A percentile compares a stretch with the other conserved stretches of the same genome.
Evolutionary conservation across 2,888 invertebrate genomes (phyloP).

Genomic region (Aporophyla lueneburgensis): DNA sequence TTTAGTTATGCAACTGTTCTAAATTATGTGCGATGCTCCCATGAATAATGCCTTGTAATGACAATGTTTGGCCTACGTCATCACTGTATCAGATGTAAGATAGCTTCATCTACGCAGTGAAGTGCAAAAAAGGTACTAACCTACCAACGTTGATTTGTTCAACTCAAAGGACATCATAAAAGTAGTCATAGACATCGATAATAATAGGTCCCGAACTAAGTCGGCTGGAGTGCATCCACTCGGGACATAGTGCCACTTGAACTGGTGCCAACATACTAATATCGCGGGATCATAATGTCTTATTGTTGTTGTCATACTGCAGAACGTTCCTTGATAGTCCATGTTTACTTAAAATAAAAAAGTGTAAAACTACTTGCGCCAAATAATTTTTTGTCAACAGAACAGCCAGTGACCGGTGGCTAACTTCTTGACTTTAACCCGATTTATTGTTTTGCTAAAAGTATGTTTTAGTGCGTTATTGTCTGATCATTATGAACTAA

Average conservation of each 20-base stretch:
- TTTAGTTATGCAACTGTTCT: background rate
- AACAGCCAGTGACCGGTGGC: background rate
- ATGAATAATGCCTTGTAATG: background rate
- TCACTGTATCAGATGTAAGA: background rate
- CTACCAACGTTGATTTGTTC: background rate
- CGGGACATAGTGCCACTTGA: conserved; percentile 17
- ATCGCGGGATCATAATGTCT: conserved; percentile 17
- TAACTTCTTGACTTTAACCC: background rate
- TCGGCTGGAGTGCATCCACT: background rate
- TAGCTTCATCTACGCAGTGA: background rate
- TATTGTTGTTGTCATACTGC: background rate
- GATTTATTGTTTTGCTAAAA: background rate
- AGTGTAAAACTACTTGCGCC: background rate
- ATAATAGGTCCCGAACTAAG: conserved; percentile 2
- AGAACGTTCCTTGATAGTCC: background rate
- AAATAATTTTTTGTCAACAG: background rate
- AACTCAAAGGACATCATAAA: conserved; percentile 5
- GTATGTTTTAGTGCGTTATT: background rate
- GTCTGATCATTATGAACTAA: background rate
- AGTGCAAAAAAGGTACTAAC: background rate
- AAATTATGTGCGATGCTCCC: background rate
- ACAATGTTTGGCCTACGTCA: too few relatives aligned
- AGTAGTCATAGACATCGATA: conserved; percentile 1
- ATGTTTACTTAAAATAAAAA: background rate
- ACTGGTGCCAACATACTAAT: conserved; percentile 32